Base-by-base conservation (phyloP, 2,113 vertebrate species). In the Benthochromis sp. region DNA sequence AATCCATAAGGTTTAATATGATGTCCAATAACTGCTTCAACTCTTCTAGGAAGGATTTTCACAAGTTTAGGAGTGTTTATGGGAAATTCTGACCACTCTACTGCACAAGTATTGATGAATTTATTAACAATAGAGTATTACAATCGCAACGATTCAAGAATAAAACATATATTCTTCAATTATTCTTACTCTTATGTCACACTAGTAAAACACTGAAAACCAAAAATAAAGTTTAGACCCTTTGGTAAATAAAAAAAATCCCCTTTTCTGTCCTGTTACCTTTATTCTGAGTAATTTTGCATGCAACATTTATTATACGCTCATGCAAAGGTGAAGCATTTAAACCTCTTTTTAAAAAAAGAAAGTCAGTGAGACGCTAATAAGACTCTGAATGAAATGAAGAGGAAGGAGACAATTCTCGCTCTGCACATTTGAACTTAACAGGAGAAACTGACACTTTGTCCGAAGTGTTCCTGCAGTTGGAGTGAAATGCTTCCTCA, bases 371-470 rank as follows among this genome's bases (percentile, higher is more conserved):
- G 19, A 79, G n/a, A 7, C 4, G 13, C 38, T 9, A 24, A 66
- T 43, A 78, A 86, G 54, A 79, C 14, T 29, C 36, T 79, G 34
- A 81, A 82, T 16, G 9, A 43, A 27, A 47, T 43, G 17, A 45
- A 73, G n/a, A 45, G 84, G 61, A 69, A 61, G 53, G 9, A 84
- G 73, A 66, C 31, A 19, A 52, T 87, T 83, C 54, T 89, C 69
- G 10, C 36, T 91, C 66, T 57, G 59, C 83, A 73, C 45, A 27
- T 53, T 31, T 45, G 47, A n/a, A 87, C 55, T 40, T 34, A 59
- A 85, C 80, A 83, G 45, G 53, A 83, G 79, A 90, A 84, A 80
- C 57, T 86, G 92, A 92, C 86, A 90, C 71, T 10, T 36, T 40
- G 79, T 82, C 88, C 86, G 53, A 29, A 63, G 84, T 59, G 81